Evolutionary conservation across 2,113 vertebrate genomes (phyloP).

Genomic region (Hydrolagus affinis): DNA sequence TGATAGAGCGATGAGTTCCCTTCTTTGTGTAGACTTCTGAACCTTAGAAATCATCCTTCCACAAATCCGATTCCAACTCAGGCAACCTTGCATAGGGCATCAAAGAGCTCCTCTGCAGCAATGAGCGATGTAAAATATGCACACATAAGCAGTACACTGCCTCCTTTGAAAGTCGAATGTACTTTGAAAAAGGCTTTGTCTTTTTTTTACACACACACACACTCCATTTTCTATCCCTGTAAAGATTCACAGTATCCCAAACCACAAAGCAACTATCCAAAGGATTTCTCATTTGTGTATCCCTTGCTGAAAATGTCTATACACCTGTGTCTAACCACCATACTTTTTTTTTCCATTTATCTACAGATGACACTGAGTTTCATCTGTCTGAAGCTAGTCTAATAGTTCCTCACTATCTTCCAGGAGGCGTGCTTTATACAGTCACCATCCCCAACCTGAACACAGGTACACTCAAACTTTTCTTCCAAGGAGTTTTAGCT

Average conservation of each 20-base stretch:
- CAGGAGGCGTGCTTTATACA: constrained; percentile 16
- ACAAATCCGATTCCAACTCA: not conserved
- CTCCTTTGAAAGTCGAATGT: too few relatives aligned
- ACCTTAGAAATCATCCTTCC: not conserved
- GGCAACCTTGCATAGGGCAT: not conserved
- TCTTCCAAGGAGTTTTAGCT: not conserved
- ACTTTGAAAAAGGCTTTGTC: too few relatives aligned
- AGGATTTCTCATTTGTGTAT: not conserved
- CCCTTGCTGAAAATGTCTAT: not conserved
- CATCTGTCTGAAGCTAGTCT: constrained; percentile 9
- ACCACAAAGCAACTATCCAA: not conserved
- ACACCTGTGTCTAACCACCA: not conserved
- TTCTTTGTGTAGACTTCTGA: not conserved
- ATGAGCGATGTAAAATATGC: too few relatives aligned
- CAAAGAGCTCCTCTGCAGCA: not conserved
- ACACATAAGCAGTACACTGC: too few relatives aligned
- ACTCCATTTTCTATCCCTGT: too few relatives aligned
- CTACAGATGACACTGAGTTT: not conserved
- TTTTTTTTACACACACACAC: too few relatives aligned
- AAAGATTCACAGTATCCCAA: too few relatives aligned
- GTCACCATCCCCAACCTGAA: constrained; percentile 4
- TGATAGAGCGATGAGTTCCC: too few relatives aligned
- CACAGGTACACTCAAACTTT: not conserved
- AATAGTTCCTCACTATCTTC: constrained; percentile 10
- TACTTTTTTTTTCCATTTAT: constrained; percentile 1